These are phyloP conservation scores for Listronotus bonariensis DNA, from an alignment of 1,140 invertebrate species.

Conservation along the genomic window DNA sequence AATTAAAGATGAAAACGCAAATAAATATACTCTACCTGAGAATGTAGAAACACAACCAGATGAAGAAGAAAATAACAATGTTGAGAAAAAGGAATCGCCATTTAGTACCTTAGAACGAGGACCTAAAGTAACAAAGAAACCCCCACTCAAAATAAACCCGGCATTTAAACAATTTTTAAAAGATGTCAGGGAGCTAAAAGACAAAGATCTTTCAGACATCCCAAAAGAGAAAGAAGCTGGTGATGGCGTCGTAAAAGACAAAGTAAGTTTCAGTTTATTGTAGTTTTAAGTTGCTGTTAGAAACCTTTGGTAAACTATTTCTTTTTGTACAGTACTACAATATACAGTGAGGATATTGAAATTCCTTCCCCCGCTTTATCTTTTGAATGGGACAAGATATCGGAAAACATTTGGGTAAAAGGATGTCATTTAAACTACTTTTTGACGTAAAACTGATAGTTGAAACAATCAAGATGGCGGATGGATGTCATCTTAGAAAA, in stretches of 20 bases:
- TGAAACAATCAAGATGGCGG: too few species aligned
- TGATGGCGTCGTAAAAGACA: slow-evolving; percentile 1
- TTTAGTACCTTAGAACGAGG: not conserved
- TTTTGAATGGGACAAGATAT: too few species aligned
- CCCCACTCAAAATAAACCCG: slow-evolving; percentile 30
- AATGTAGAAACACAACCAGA: not conserved
- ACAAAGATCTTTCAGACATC: not conserved
- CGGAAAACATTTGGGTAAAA: too few species aligned
- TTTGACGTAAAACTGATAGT: too few species aligned
- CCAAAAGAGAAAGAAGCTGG: slow-evolving; percentile 1
- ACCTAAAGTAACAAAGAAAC: slow-evolving; percentile 14
- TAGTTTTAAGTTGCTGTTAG: too few species aligned
- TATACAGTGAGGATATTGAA: too few species aligned
- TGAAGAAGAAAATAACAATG: not conserved
- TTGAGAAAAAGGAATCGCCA: not conserved
- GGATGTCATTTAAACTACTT: too few species aligned
- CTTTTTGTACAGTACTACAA: too few species aligned
- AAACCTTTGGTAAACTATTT: too few species aligned
- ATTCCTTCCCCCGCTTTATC: too few species aligned
- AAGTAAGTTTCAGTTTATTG: too few species aligned
- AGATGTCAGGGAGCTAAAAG: slow-evolving; percentile 18
- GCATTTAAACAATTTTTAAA: slow-evolving; percentile 33
- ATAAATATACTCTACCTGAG: not conserved
- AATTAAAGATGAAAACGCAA: not conserved
- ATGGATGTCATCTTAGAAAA: too few species aligned